Percentiles rank a stretch among this genome's conserved stretches.
These are phyloP conservation scores for Ectemnius lituratus DNA, from an alignment of 2,888 invertebrate species.

Conservation along the genomic window DNA sequence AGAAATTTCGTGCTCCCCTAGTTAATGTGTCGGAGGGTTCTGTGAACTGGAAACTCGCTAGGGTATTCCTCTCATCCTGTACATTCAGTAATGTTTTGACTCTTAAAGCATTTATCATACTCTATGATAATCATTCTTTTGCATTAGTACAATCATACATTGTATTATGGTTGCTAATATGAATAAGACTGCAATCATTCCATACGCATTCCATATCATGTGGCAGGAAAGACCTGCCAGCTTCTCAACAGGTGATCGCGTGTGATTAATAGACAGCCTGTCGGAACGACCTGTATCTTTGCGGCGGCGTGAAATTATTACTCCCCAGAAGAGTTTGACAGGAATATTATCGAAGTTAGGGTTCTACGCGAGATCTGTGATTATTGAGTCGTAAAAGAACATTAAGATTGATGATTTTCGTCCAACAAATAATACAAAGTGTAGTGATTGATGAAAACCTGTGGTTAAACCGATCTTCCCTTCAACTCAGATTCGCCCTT, in stretches of 20 bases:
- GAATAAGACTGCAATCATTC: no score
- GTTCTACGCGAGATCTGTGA: constrained; percentile 65
- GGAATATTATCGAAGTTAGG: constrained; percentile 57
- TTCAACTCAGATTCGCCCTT: constrained; percentile 6
- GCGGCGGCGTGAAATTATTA: constrained; percentile 69
- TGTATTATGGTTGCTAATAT: no score
- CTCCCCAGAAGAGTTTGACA: constrained; percentile 59
- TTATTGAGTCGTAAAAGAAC: constrained; percentile 71
- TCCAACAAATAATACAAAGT: constrained; percentile 46
- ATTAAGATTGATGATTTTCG: constrained; percentile 34
- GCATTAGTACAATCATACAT: no score
- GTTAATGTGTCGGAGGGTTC: not conserved
- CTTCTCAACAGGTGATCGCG: constrained; percentile 31
- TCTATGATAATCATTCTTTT: no score
- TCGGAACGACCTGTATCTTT: constrained; percentile 46
- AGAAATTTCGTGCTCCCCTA: constrained; percentile 9
- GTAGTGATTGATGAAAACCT: constrained; percentile 62
- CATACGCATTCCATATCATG: not conserved
- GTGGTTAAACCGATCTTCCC: constrained; percentile 61
- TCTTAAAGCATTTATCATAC: no score
- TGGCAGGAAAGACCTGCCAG: not conserved
- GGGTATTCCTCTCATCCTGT: no score
- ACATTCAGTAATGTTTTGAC: no score
- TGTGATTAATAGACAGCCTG: constrained; percentile 67
- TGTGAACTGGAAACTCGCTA: no score